Conservation (phyloP, 1,140 invertebrate species). For the Diachasma alloeum region DNA sequence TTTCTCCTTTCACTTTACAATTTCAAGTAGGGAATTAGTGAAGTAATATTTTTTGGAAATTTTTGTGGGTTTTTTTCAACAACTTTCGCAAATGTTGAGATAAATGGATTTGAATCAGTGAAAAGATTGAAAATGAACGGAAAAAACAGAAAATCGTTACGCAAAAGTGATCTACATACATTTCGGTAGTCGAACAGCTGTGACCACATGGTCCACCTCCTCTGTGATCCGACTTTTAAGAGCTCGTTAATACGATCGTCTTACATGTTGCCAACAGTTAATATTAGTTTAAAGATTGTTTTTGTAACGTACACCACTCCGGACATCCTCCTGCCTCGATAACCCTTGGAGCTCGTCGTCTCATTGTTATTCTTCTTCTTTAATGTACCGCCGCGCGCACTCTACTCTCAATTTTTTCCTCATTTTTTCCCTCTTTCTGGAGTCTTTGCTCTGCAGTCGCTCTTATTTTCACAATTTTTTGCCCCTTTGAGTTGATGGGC, state of each 20-base stretch:
- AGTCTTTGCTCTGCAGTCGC: neutral
- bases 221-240: constrained; percentile 39
- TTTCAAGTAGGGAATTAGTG: too few relatives aligned
- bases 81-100: too few relatives aligned
- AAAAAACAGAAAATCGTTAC: neutral
- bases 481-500: neutral
- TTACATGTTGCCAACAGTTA: constrained; percentile 43
- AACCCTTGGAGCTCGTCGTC: neutral
- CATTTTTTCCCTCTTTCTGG: neutral
- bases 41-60: too few relatives aligned
- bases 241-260: constrained; percentile 40
- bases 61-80: too few relatives aligned
- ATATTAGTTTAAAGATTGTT: constrained; percentile 42
- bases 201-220: constrained; percentile 37
- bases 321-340: constrained; percentile 23
- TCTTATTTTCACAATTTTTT: neutral
- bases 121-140: neutral
- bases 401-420: neutral
- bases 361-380: constrained; percentile 19
- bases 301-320: constrained; percentile 34
- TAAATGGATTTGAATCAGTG: too few relatives aligned
- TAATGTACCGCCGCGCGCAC: neutral
- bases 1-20: too few relatives aligned
- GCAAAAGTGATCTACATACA: neutral
- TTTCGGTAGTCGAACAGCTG: constrained; percentile 31